Evolutionary conservation across 2,888 invertebrate genomes (phyloP).

Genomic region (Drosophila atripex): DNA sequence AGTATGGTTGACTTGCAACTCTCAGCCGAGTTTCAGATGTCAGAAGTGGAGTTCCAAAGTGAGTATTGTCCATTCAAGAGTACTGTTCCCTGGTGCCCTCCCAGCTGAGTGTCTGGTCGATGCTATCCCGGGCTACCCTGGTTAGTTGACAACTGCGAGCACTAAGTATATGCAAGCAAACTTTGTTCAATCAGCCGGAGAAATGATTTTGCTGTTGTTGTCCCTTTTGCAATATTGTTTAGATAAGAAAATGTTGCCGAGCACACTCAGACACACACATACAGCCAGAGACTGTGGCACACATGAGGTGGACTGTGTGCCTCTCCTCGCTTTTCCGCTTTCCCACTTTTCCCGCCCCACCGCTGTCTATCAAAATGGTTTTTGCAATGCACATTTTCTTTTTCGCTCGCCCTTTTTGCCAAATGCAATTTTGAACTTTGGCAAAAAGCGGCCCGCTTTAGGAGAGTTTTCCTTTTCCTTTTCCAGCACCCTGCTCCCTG

Average conservation of each 20-base stretch:
- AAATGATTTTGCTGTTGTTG: constrained; percentile 44
- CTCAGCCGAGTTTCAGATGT: too few species aligned
- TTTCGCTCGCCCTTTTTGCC: constrained; percentile 45
- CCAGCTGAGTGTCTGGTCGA: not conserved
- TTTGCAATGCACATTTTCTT: constrained; percentile 52
- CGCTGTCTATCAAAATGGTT: constrained; percentile 46
- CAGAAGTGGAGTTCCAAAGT: too few species aligned
- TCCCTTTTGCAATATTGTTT: constrained; percentile 70
- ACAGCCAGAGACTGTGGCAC: constrained; percentile 24
- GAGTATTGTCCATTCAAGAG: too few species aligned
- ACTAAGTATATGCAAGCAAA: constrained; percentile 52
- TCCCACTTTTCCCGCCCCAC: constrained; percentile 20
- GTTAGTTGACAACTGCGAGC: constrained; percentile 25
- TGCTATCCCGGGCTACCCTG: constrained; percentile 4
- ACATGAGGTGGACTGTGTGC: constrained; percentile 36
- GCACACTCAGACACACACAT: constrained; percentile 35
- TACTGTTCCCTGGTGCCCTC: too few species aligned
- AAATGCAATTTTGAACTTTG: constrained; percentile 73
- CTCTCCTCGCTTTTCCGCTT: constrained; percentile 36
- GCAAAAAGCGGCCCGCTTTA: constrained; percentile 46
- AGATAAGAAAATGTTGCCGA: constrained; percentile 74
- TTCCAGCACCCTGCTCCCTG: too few species aligned
- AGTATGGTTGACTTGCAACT: too few species aligned
- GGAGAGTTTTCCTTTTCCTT: constrained; percentile 6
- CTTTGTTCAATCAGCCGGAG: constrained; percentile 74